Evolutionary conservation across 2,888 invertebrate genomes (phyloP).

Genomic region (Aromia moschata): DNA sequence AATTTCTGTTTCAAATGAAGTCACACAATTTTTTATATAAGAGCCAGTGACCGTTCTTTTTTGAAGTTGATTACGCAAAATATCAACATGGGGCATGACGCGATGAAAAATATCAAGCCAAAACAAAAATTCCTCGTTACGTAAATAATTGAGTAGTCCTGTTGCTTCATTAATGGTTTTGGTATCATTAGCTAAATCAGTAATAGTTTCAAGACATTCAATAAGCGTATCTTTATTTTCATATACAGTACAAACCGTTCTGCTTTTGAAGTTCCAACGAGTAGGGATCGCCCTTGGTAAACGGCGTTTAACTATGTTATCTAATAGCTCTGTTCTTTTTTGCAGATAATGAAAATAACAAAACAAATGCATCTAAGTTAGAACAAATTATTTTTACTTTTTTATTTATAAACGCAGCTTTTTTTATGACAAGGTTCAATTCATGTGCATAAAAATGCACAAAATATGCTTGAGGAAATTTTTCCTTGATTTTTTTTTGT

Average conservation of each 20-base stretch:
- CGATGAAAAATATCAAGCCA: background rate
- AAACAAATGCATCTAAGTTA: background rate
- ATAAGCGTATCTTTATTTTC: conserved; percentile 2
- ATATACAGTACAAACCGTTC: conserved; percentile 1
- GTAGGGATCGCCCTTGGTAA: background rate
- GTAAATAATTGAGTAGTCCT: conserved; percentile 2
- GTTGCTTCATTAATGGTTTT: conserved; percentile 1
- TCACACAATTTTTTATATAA: conserved; percentile 1
- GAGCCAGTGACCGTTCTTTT: background rate
- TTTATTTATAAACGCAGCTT: conserved; percentile 31
- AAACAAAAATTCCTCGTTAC: conserved; percentile 2
- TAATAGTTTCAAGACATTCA: background rate
- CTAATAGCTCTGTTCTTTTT: background rate
- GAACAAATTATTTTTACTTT: conserved; percentile 28
- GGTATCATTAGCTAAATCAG: background rate
- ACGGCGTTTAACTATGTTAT: background rate
- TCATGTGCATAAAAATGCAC: conserved; percentile 32
- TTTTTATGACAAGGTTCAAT: conserved; percentile 36
- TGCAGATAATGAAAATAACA: background rate
- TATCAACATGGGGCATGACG: background rate
- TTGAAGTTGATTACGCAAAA: background rate
- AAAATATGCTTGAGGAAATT: conserved; percentile 22
- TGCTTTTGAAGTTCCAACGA: background rate
- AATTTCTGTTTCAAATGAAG: background rate
- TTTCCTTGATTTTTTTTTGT: conserved; percentile 25